A percentile compares a stretch with the other conserved stretches of the same genome.
These are phyloP conservation scores for Myiotriccus ornatus DNA, from an alignment of 2,797 vertebrate genomes.

Conservation along the genomic window DNA sequence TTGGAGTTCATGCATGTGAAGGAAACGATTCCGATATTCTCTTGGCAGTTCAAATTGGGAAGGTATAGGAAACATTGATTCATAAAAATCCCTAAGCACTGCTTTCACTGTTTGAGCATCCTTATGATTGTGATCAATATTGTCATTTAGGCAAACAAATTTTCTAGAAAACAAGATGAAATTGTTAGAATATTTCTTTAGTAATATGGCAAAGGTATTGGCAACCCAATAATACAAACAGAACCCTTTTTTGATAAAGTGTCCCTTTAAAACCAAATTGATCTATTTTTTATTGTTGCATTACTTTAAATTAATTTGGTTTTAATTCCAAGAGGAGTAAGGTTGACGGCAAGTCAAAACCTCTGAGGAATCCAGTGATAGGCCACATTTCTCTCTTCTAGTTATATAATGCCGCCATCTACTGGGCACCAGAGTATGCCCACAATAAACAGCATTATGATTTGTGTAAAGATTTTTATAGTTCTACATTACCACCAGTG, in stretches of 20 bases:
- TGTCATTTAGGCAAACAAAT: slow-evolving; percentile 97
- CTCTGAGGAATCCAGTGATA: neutral
- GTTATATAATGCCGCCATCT: slow-evolving; percentile 37
- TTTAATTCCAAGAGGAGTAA: neutral
- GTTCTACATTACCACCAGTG: neutral
- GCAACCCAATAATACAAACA: neutral
- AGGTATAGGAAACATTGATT: slow-evolving; percentile 94
- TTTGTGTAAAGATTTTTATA: neutral
- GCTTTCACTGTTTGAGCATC: slow-evolving; percentile 95
- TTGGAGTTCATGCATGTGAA: slow-evolving; percentile 93
- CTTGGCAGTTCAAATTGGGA: slow-evolving; percentile 96
- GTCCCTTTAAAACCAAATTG: neutral
- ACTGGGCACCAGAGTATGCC: neutral
- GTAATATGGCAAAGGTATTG: neutral
- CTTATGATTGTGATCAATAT: slow-evolving; percentile 95
- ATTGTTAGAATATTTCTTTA: neutral
- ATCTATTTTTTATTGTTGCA: neutral
- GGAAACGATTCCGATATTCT: slow-evolving; percentile 95
- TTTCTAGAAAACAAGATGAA: slow-evolving; percentile 79
- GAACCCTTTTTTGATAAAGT: neutral
- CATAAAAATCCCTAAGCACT: slow-evolving; percentile 95
- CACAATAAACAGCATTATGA: neutral
- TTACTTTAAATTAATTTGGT: neutral
- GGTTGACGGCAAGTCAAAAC: neutral
- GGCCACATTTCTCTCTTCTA: neutral